These are phyloP conservation scores for Neostethus bicornis DNA, from an alignment of 2,797 vertebrate genomes.

Conservation along the genomic window DNA sequence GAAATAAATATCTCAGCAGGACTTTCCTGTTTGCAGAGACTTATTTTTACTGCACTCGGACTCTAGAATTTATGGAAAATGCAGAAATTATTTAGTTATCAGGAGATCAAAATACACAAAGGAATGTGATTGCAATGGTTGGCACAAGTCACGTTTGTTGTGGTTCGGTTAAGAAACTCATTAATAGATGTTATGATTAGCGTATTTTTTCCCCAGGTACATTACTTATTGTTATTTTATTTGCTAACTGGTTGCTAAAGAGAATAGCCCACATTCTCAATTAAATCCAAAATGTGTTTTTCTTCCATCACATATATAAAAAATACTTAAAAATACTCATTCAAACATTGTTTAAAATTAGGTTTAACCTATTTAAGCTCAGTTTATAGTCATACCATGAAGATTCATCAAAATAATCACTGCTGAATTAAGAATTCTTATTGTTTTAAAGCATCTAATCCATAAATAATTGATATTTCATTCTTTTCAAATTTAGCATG, in stretches of 20 bases:
- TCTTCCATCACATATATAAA: constrained; percentile 1
- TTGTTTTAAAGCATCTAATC: not conserved
- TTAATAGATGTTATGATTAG: constrained; percentile 1
- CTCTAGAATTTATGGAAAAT: constrained; percentile 25
- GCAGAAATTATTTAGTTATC: no score
- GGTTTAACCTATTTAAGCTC: no score
- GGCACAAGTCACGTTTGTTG: constrained; percentile 33
- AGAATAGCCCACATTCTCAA: no score
- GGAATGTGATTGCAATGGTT: not conserved
- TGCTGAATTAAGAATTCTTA: constrained; percentile 24
- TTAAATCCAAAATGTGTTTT: not conserved
- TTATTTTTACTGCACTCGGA: constrained; percentile 17
- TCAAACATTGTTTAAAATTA: no score
- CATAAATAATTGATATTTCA: constrained; percentile 7
- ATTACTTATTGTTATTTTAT: not conserved
- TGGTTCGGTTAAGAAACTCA: constrained; percentile 16
- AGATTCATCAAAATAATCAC: constrained; percentile 1
- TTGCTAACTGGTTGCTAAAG: not conserved
- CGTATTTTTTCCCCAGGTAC: not conserved
- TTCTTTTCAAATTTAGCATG: constrained; percentile 42
- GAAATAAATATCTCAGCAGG: constrained; percentile 48
- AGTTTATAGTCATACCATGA: not conserved
- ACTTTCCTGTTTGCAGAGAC: constrained; percentile 55
- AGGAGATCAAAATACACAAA: constrained; percentile 19
- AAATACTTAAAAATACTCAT: no score